A percentile compares a stretch with the other conserved stretches of the same genome.
Conservation (phyloP, 1,140 invertebrate genomes). For the Diachasma alloeum region DNA sequence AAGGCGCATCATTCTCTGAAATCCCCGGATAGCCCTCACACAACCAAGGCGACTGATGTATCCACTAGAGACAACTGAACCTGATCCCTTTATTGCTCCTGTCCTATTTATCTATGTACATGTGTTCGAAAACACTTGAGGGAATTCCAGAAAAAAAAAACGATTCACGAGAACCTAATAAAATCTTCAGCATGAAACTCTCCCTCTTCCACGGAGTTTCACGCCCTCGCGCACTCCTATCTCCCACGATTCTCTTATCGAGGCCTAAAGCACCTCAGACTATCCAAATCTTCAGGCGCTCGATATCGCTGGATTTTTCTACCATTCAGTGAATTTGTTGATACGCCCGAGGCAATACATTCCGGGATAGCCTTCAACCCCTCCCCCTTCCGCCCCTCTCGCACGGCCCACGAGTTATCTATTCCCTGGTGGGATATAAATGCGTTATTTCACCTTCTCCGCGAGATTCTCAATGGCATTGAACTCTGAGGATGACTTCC, state of each 20-base stretch:
- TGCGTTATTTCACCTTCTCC: background rate
- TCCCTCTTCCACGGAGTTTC: background rate
- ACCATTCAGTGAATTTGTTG: constrained; percentile 14
- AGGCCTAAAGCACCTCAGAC: background rate
- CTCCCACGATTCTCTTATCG: constrained; percentile 6
- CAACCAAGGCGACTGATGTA: background rate
- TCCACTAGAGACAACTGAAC: background rate
- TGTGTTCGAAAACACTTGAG: background rate
- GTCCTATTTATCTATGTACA: background rate
- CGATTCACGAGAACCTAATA: background rate
- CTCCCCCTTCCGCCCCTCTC: no score
- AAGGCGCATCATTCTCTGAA: background rate
- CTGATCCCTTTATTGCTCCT: background rate
- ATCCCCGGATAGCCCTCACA: background rate
- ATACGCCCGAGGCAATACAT: constrained; percentile 1
- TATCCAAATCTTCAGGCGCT: constrained; percentile 4
- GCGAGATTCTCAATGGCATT: background rate
- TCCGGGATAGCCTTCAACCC: background rate
- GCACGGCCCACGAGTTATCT: background rate
- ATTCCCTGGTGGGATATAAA: constrained; percentile 13
- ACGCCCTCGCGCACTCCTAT: background rate
- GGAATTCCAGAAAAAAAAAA: background rate
- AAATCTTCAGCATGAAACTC: background rate
- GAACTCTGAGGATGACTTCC: background rate
- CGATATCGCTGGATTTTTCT: constrained; percentile 17